phyloP scores from a whole-genome alignment of 2,888 invertebrate species.

The Aspidiotus rigidus region DNA sequence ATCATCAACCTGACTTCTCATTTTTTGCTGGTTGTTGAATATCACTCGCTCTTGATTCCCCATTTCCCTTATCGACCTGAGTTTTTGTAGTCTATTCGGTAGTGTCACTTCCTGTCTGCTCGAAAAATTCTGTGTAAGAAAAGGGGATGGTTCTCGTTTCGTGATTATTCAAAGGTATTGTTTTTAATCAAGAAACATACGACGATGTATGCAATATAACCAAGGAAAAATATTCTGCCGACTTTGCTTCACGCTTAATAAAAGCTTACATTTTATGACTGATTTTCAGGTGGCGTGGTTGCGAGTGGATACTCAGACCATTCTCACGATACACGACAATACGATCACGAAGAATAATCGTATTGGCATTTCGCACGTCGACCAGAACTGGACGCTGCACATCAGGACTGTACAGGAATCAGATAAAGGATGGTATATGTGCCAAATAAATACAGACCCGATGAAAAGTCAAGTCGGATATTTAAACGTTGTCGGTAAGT shows the following conservation, averaged over 20 bases:
- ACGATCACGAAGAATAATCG: constrained; percentile 85
- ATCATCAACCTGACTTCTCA: too few relatives aligned
- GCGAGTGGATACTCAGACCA: constrained; percentile 80
- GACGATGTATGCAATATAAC: too few relatives aligned
- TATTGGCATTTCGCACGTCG: constrained; percentile 65
- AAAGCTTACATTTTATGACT: constrained; percentile 19
- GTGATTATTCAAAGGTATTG: neutral
- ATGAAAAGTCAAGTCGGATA: constrained; percentile 63
- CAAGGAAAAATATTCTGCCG: too few relatives aligned
- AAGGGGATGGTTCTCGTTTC: too few relatives aligned
- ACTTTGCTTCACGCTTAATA: neutral
- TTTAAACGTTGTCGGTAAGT: constrained; percentile 57
- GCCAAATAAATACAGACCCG: constrained; percentile 65
- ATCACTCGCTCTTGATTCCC: too few relatives aligned
- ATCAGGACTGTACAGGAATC: constrained; percentile 67
- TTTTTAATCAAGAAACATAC: too few relatives aligned
- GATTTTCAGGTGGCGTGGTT: constrained; percentile 74
- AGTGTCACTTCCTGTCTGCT: too few relatives aligned
- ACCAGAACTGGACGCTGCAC: constrained; percentile 72
- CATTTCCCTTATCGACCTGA: too few relatives aligned
- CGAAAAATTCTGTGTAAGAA: neutral
- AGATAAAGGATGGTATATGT: constrained; percentile 77
- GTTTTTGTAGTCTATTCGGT: too few relatives aligned
- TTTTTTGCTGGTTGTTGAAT: too few relatives aligned
- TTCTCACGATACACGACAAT: constrained; percentile 77